These are phyloP conservation scores for Chiroxiphia lanceolata DNA, from an alignment of 2,797 vertebrate species.

Conservation along the genomic window DNA sequence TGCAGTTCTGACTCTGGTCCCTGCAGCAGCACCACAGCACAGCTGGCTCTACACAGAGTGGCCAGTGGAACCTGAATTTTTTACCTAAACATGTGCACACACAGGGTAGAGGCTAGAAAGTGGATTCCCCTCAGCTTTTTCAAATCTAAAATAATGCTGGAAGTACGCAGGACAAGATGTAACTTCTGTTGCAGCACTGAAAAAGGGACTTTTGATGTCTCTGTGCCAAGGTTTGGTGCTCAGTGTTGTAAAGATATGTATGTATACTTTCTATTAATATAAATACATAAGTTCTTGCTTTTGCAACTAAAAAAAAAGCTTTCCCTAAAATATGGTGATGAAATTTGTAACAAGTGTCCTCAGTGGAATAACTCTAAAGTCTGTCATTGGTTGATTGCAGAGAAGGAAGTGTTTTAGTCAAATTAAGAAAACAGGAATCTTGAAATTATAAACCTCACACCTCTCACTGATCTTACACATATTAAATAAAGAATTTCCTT, in stretches of 20 bases:
- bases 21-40: neutral
- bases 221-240: neutral
- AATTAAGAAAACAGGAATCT: neutral
- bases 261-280: neutral
- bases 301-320: neutral
- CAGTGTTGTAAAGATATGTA: fast-evolving
- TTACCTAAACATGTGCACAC: neutral
- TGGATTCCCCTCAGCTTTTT: neutral
- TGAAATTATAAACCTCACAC: neutral
- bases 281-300: neutral
- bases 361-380: neutral
- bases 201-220: neutral
- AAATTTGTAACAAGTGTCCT: neutral
- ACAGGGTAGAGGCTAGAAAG: neutral
- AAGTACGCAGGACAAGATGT: neutral
- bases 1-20: neutral
- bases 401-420: neutral
- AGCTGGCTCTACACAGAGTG: neutral
- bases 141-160: neutral
- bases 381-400: neutral
- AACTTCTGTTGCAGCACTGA: neutral
- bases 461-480: neutral
- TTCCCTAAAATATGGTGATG: fast-evolving
- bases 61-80: neutral
- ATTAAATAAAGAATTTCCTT: neutral